Evolutionary conservation across 30 jellyfish, hydroid and myxozoan species (phyloP), one percentile per base, ranked within the genome.

Genomic region (Mastigias papua): DNA sequence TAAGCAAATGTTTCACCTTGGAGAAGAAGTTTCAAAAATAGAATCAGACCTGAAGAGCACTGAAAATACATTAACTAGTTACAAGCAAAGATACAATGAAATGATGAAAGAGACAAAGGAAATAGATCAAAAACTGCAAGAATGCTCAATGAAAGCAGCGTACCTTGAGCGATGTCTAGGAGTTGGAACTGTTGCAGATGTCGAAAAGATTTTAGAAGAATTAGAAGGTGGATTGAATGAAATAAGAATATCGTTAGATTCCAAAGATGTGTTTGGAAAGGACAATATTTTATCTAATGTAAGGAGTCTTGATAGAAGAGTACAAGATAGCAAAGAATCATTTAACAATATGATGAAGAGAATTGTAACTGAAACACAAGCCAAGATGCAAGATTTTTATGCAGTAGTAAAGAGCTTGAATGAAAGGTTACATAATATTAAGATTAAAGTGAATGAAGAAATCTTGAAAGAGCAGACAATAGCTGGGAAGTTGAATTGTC

Each of bases 361-460:
- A 63, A 63, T 15, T 42, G 26, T 1, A 3, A 17, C 27, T 63
- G 48, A 63, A 1, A 8, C 37, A 63, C 34, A 63, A 63, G 3
- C 8, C 74, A 63, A 63, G 74, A 35, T 64, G 34, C 37, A 64
- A 29, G 90, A 80, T 19, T 26, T 54, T 22, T 22, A 16, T 2
- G 34, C 58, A 76, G 22, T 30, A 23, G 22, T 64, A 1, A 85
- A 73, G 21, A 80, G 54, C 2, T 29, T 85, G 23, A 88, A 72
- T 11, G 62, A 50, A 13, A 64, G 69, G 3, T 57, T 71, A 11
- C 94, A 73, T 35, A 48, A 27, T 16, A n/a, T 73, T 19, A 73
- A 85, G 37, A 22, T 22, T 37, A 29, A 66, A 61, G 33, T 65
- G 50, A 48, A 73, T 8, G 85, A 85, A 63, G 74, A 63, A 27